These are phyloP conservation scores for Criorhina ranunculi DNA, from an alignment of 2,888 invertebrate genomes.

Conservation along the genomic window DNA sequence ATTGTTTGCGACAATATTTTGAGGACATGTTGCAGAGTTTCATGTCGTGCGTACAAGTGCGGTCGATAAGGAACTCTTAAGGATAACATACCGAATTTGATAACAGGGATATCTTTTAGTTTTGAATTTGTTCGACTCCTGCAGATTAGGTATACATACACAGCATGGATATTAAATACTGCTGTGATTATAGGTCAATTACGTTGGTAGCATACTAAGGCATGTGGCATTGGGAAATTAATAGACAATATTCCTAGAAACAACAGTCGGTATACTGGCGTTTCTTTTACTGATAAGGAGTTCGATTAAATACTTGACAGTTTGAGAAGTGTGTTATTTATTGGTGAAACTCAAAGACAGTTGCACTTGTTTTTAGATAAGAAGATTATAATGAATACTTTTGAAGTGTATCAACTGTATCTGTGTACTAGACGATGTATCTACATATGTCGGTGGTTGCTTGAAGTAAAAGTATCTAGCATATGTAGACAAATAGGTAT, in stretches of 20 bases:
- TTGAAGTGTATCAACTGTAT: too few species aligned
- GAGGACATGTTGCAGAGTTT: conserved; percentile 54
- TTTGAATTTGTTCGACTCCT: conserved; percentile 29
- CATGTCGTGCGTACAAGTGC: conserved; percentile 76
- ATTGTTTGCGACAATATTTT: conserved; percentile 69
- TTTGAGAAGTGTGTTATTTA: conserved; percentile 61
- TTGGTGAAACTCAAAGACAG: conserved; percentile 25
- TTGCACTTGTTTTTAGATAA: conserved; percentile 11
- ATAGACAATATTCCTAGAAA: conserved; percentile 36
- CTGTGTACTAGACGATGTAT: too few species aligned
- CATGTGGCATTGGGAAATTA: conserved; percentile 62
- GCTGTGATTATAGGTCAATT: conserved; percentile 75
- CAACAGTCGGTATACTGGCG: conserved; percentile 40
- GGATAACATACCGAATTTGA: conserved; percentile 58
- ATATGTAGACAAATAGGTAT: too few species aligned
- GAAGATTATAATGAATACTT: too few species aligned
- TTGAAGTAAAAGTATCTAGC: too few species aligned
- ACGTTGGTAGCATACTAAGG: conserved; percentile 70
- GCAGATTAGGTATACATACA: conserved; percentile 39
- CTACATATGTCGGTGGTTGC: too few species aligned
- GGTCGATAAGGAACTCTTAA: conserved; percentile 77
- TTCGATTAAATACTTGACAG: conserved; percentile 41
- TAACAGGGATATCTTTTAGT: conserved; percentile 29
- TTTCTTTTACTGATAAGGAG: conserved; percentile 43
- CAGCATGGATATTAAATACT: conserved; percentile 31